Conservation (phyloP, 2,797 vertebrate genomes). For the Scarus forsteni region DNA sequence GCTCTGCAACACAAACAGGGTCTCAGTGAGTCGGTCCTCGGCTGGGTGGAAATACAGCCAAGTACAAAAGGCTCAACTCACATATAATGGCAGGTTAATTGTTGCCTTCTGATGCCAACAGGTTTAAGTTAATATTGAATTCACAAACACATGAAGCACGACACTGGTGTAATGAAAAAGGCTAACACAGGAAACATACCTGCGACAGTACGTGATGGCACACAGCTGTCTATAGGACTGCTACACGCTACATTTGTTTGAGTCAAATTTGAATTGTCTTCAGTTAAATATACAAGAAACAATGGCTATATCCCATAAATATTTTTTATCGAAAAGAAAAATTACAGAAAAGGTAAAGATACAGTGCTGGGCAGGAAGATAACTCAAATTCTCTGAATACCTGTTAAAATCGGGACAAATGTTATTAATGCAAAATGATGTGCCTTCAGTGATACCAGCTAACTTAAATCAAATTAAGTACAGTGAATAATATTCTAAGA, state of each 20-base stretch:
- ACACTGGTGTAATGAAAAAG: not conserved
- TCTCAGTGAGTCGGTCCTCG: not conserved
- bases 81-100: conserved; percentile 7
- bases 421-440: no score
- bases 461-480: no score
- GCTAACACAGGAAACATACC: not conserved
- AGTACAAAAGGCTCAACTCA: conserved; percentile 3
- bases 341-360: no score
- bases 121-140: not conserved
- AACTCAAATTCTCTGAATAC: no score
- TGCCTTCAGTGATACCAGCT: no score
- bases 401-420: no score
- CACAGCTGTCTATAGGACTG: not conserved
- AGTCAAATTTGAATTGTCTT: not conserved
- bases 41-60: not conserved
- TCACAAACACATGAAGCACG: not conserved
- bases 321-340: no score
- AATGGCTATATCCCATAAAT: no score
- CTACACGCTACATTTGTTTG: no score
- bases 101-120: not conserved
- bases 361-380: no score
- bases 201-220: not conserved
- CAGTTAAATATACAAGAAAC: no score
- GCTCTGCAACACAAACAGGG: conserved; percentile 1
- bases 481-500: no score